These are phyloP conservation scores for Petrocephalus microphthalmus DNA, from an alignment of 2,113 vertebrate species.

Conservation along the genomic window DNA sequence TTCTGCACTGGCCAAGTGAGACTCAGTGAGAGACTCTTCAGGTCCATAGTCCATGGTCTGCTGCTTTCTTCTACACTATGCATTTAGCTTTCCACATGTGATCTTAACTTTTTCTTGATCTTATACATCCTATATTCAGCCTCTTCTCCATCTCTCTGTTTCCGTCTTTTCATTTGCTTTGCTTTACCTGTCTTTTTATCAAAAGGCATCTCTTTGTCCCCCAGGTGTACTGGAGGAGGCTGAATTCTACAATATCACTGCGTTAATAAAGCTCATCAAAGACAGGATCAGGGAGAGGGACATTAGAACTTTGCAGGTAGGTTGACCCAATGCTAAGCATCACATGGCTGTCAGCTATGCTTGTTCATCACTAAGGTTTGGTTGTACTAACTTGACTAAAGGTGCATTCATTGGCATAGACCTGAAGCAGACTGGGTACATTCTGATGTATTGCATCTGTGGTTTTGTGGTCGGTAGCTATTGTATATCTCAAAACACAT, in stretches of 20 bases:
- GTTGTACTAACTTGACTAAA: neutral
- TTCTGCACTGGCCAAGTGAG: neutral
- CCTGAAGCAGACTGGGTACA: neutral
- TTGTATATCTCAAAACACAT: neutral
- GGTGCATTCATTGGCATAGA: neutral
- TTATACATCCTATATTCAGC: neutral
- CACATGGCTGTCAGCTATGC: neutral
- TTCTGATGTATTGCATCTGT: neutral
- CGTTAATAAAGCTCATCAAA: slow-evolving; percentile 93
- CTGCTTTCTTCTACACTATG: neutral
- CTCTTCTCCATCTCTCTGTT: neutral
- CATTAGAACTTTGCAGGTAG: slow-evolving; percentile 84
- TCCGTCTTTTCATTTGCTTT: neutral
- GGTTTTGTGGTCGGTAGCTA: neutral
- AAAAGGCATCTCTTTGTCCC: slow-evolving; percentile 11
- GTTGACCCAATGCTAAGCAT: slow-evolving; percentile 16
- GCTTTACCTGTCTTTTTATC: neutral
- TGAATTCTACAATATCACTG: slow-evolving; percentile 98
- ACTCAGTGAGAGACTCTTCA: neutral
- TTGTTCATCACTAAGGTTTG: neutral
- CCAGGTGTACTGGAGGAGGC: slow-evolving; percentile 93
- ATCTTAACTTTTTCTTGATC: neutral
- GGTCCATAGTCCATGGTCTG: neutral
- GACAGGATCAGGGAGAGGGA: slow-evolving; percentile 96
- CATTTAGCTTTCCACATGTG: neutral